These are phyloP conservation scores for Cacoxenus indagator DNA, from an alignment of 2,888 invertebrate species.

Conservation along the genomic window DNA sequence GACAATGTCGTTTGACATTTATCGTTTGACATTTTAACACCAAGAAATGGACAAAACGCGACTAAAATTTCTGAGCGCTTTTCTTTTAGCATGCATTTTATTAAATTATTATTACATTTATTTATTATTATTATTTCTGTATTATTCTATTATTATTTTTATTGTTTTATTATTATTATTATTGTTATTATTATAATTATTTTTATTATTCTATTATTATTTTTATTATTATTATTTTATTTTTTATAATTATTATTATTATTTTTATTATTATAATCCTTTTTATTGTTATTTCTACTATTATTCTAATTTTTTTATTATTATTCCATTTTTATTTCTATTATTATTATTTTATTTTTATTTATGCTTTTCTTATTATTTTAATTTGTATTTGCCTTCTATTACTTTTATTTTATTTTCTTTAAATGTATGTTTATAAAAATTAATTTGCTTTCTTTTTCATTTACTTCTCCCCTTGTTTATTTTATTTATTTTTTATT, in stretches of 20 bases:
- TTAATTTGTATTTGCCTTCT: conserved; percentile 27
- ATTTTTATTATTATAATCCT: conserved; percentile 27
- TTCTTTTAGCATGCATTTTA: conserved; percentile 32
- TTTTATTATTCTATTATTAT: conserved; percentile 37
- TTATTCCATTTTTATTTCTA: conserved; percentile 26
- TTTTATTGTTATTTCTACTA: conserved; percentile 14
- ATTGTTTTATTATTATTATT: conserved; percentile 29
- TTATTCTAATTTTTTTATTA: conserved; percentile 24
- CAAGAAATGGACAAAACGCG: neutral
- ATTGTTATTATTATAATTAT: conserved; percentile 34
- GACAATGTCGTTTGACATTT: neutral
- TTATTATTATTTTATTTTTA: too few species aligned
- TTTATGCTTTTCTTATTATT: conserved; percentile 17
- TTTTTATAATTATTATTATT: conserved; percentile 34
- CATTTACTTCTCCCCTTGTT: conserved; percentile 29
- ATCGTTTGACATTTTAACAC: neutral
- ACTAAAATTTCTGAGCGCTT: neutral
- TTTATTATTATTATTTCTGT: conserved; percentile 25
- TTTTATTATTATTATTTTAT: conserved; percentile 34
- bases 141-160: conserved; percentile 19
- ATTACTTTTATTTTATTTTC: conserved; percentile 21
- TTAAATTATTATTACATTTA: too few species aligned
- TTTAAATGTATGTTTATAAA: conserved; percentile 36
- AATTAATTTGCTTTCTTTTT: conserved; percentile 37
- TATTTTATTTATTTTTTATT: conserved; percentile 35